Evolutionary conservation across 2,113 vertebrate genomes (phyloP).

Genomic region (Nerophis lumbriciformis): DNA sequence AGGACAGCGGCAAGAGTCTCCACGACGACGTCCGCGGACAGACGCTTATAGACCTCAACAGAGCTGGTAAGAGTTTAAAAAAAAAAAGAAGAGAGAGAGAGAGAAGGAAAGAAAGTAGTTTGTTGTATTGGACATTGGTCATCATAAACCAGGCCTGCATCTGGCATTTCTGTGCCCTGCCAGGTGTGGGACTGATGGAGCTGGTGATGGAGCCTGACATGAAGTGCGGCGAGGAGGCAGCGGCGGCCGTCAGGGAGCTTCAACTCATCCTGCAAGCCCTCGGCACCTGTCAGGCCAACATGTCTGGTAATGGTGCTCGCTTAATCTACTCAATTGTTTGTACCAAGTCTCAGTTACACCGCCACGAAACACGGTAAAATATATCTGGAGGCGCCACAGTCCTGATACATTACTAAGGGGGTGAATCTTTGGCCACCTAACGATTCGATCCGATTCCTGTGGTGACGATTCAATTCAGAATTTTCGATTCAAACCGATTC

Average conservation of each 20-base stretch:
- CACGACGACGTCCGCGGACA: conserved; percentile 81
- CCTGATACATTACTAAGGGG: no score
- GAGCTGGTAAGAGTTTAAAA: conserved; percentile 78
- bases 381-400: no score
- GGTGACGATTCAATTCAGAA: no score
- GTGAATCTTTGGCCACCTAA: no score
- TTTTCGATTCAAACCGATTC: no score
- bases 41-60: conserved; percentile 91
- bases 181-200: conserved; percentile 95
- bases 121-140: no score
- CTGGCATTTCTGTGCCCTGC: conserved; percentile 20
- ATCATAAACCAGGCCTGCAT: background rate
- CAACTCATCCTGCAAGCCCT: conserved; percentile 92
- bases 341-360: background rate
- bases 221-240: conserved; percentile 92
- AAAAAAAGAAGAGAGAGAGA: no score
- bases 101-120: no score
- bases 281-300: conserved; percentile 92
- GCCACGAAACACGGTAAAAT: no score
- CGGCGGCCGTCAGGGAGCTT: conserved; percentile 87
- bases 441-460: no score
- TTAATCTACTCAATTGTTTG: background rate
- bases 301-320: conserved; percentile 81
- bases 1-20: conserved; percentile 97
- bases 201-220: conserved; percentile 97